Base-by-base conservation (phyloP, 2,113 vertebrate species). In the Willisornis vidua region DNA sequence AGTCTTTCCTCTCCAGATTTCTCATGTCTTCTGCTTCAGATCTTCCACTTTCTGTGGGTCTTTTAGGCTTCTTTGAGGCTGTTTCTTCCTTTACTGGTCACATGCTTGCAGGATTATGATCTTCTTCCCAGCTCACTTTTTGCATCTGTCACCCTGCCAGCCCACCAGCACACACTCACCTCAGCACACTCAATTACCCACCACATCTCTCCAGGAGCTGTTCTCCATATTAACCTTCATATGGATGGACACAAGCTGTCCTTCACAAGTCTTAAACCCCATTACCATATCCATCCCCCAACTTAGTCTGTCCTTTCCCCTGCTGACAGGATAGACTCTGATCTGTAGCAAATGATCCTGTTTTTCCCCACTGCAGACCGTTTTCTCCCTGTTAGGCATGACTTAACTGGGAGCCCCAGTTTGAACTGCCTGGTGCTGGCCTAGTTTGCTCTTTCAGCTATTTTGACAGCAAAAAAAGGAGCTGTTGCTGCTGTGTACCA, bases 141-240 rank as follows among this genome's bases (percentile, higher is more conserved):
- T 58, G 29, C 3, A 39, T 74, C 46, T 54, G 59, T 55, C 51
- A 51, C 72, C 16, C 58, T 68, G 28, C 25, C 57, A 67, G 59
- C 48, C 13, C 51, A 66, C 46, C 55, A 77, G 49, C 68, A 37
- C 17, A 19, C 29, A 2, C 10, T 14, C 61, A n/a, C 51, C 58
- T 9, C 20, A 9, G 75, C 59, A 19, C 1, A 0, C 15, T 15
- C 63, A 45, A 1, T 43, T 31, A 5, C 22, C 28, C 46, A 20
- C n/a, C 15, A 3, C 0, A 0, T 19, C 72, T 85, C 58, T 48
- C 48, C 61, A 14, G 12, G 28, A 79, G 33, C 10, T 14, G 1
- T 48, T 67, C 46, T 51, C 48, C 29, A 12, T 11, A 3, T 26
- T 19, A 55, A 31, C 19, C 35, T 75, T 78, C 43, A 13, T 0